These are phyloP conservation scores for Papilio polytes DNA, from an alignment of 1,140 invertebrate species.

Conservation along the genomic window DNA sequence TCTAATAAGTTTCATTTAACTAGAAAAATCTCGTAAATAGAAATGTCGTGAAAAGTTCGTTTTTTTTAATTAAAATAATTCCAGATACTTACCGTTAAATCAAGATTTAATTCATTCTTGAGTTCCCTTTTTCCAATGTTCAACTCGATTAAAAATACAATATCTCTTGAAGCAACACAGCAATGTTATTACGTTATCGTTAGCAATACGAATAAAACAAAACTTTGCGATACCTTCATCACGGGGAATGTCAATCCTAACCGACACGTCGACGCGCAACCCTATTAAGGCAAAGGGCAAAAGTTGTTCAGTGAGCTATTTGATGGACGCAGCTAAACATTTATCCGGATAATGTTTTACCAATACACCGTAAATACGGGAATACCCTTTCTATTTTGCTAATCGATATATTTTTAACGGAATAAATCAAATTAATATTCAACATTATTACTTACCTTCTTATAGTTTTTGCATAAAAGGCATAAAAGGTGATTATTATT, in stretches of 20 bases:
- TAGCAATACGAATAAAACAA: conserved; percentile 23
- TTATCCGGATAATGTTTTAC: neutral
- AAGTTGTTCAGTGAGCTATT: conserved; percentile 28
- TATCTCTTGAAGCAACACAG: neutral
- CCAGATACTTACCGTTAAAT: no score
- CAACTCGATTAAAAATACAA: neutral
- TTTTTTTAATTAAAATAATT: neutral
- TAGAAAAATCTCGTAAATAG: neutral
- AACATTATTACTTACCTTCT: no score
- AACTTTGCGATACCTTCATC: conserved; percentile 33
- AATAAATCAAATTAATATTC: neutral
- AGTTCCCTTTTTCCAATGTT: neutral
- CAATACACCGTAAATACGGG: neutral
- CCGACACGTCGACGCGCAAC: conserved; percentile 29
- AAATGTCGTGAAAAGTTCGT: neutral
- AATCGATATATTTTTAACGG: neutral
- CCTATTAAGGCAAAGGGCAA: conserved; percentile 26
- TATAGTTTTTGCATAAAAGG: no score
- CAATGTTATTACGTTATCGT: neutral
- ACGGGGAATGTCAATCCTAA: conserved; percentile 23
- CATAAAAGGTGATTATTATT: no score
- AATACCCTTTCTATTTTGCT: neutral
- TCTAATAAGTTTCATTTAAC: neutral
- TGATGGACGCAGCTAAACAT: conserved; percentile 13
- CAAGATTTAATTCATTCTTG: no score